Evolutionary conservation across 2,797 vertebrate genomes (phyloP).

Genomic region (Manis javanica): DNA sequence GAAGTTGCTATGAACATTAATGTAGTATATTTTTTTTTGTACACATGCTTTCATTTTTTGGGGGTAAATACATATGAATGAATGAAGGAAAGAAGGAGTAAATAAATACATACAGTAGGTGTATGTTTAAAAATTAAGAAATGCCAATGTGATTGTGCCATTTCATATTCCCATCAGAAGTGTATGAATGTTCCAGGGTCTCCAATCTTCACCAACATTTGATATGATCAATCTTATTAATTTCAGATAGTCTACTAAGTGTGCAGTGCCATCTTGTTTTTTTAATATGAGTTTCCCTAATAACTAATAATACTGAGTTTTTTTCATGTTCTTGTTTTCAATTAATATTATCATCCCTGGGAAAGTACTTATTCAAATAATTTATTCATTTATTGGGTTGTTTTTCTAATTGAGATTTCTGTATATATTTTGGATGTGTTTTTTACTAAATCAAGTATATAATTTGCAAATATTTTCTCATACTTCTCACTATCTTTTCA

Average conservation of each 20-base stretch:
- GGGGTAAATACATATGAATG: neutral
- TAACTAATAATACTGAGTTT: neutral
- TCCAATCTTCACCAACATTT: neutral
- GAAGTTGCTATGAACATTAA: neutral
- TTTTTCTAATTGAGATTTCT: neutral
- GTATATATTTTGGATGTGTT: neutral
- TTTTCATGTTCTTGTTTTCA: conserved; percentile 19
- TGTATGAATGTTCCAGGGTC: neutral
- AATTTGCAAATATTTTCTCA: neutral
- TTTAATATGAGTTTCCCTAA: neutral
- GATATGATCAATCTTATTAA: neutral
- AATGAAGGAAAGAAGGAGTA: too few relatives aligned
- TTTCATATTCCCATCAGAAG: neutral
- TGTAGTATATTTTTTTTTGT: neutral
- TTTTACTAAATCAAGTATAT: neutral
- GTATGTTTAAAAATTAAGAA: neutral
- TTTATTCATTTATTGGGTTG: neutral
- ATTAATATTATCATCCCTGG: neutral
- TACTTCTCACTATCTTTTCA: neutral
- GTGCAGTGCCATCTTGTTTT: neutral
- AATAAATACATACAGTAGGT: neutral
- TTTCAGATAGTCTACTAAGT: neutral
- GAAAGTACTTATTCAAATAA: neutral
- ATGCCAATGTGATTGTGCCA: neutral
- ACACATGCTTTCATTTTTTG: neutral